Conservation (phyloP, 1,140 invertebrate genomes). For the Papilio glaucus region DNA sequence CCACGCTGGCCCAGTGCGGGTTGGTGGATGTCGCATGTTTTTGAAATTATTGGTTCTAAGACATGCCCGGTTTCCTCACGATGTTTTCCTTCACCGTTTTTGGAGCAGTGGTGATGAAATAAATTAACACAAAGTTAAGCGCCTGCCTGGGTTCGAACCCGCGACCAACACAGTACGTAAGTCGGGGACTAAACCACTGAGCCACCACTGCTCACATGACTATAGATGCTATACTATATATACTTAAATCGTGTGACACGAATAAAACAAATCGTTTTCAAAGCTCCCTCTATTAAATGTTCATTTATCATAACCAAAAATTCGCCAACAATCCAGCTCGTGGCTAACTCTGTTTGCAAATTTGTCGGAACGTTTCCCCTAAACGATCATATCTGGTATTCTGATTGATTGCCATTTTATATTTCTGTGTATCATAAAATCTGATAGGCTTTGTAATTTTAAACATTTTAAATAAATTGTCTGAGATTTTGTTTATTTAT, state of each 20-base stretch:
- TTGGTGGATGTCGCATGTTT: too few relatives aligned
- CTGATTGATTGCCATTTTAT: slow-evolving; percentile 14
- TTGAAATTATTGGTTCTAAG: too few relatives aligned
- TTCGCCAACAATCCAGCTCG: background rate
- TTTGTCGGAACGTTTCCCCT: slow-evolving; percentile 3
- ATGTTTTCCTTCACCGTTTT: too few relatives aligned
- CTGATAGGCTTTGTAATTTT: background rate
- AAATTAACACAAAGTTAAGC: too few relatives aligned
- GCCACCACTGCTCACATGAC: too few relatives aligned
- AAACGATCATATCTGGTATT: slow-evolving; percentile 12
- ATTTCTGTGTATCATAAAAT: background rate
- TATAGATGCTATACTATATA: background rate
- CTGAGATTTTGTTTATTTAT: background rate
- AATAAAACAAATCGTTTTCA: slow-evolving; percentile 6
- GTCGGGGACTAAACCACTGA: too few relatives aligned
- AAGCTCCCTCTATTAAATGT: background rate
- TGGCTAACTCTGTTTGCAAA: slow-evolving; percentile 16
- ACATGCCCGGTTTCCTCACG: too few relatives aligned
- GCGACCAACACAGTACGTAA: too few relatives aligned
- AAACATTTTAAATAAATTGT: background rate
- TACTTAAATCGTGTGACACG: background rate
- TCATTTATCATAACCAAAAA: slow-evolving; percentile 23
- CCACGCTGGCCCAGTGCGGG: too few relatives aligned
- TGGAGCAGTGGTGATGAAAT: too few relatives aligned
- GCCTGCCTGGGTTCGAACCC: too few relatives aligned